Conservation (phyloP, 2,113 vertebrate species). For the Raphicerus campestris region DNA sequence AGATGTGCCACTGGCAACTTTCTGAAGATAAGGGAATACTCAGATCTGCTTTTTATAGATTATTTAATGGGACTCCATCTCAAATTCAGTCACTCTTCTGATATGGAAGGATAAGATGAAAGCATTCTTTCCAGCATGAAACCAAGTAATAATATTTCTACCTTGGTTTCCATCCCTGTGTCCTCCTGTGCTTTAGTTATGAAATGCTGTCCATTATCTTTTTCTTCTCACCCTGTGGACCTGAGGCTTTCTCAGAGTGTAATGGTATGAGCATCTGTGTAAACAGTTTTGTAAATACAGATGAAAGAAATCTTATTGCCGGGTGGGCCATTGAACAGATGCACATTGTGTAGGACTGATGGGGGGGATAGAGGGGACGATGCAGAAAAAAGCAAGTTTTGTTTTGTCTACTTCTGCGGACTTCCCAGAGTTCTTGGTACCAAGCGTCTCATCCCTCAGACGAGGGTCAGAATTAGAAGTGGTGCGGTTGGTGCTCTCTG, state of each 20-base stretch:
- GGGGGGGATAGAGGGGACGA: not conserved
- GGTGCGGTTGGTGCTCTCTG: fast-evolving
- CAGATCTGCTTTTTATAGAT: not conserved
- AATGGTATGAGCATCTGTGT: conserved; percentile 54
- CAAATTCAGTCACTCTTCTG: not conserved
- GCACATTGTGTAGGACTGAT: conserved; percentile 15
- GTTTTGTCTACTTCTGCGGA: not conserved
- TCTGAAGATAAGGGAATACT: not conserved
- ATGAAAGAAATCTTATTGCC: conserved; percentile 33
- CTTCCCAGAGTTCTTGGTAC: not conserved
- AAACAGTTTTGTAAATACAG: conserved; percentile 61
- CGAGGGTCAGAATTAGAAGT: not conserved
- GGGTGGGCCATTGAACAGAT: conserved; percentile 49
- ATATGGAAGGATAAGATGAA: not conserved
- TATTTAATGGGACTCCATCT: not conserved
- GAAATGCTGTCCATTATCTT: not conserved
- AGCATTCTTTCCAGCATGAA: not conserved
- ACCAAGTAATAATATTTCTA: not conserved
- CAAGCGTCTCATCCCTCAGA: fast-evolving
- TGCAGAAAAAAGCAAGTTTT: not conserved
- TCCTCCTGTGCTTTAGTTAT: not conserved
- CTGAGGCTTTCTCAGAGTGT: not conserved
- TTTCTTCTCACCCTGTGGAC: not conserved
- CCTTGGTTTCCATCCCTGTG: not conserved
- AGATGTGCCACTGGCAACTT: not conserved